phyloP scores from a whole-genome alignment of 2,113 vertebrate genomes.

The Odontesthes bonariensis region DNA sequence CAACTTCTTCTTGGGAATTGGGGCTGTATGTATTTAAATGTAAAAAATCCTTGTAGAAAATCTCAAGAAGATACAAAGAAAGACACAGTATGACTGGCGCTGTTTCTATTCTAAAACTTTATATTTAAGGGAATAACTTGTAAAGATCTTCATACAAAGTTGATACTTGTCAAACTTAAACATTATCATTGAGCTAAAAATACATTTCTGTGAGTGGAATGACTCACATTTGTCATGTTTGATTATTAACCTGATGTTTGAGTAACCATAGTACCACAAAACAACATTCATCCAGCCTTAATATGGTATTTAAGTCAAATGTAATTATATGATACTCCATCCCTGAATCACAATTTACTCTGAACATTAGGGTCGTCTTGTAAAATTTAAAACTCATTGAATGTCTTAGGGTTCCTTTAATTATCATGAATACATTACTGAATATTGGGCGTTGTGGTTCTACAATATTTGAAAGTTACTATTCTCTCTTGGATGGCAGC shows the following conservation, averaged over 20 bases:
- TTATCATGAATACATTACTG: conserved; percentile 19
- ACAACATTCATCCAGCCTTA: conserved; percentile 9
- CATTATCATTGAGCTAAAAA: fast-evolving
- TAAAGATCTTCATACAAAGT: not conserved
- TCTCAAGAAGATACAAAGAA: too few species aligned
- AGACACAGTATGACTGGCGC: not conserved
- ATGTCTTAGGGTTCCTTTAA: conserved; percentile 34
- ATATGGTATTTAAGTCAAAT: conserved; percentile 6
- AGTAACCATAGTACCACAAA: not conserved
- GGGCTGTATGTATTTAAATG: too few species aligned
- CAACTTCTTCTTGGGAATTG: too few species aligned
- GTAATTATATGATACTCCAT: conserved; percentile 28
- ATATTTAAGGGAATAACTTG: not conserved
- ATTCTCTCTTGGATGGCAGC: conserved; percentile 46
- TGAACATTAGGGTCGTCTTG: conserved; percentile 22
- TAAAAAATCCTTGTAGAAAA: too few species aligned
- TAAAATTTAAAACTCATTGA: conserved; percentile 40
- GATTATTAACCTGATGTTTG: not conserved
- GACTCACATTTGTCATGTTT: not conserved
- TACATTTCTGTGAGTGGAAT: not conserved
- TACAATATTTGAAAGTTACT: conserved; percentile 57
- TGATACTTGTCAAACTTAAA: not conserved
- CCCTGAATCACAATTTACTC: conserved; percentile 29
- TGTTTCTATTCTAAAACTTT: not conserved
- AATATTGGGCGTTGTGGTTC: conserved; percentile 51